Evolutionary conservation across 2,113 vertebrate species (phyloP), one percentile per base, ranked within the genome.

Genomic region (Coreoperca whiteheadi): DNA sequence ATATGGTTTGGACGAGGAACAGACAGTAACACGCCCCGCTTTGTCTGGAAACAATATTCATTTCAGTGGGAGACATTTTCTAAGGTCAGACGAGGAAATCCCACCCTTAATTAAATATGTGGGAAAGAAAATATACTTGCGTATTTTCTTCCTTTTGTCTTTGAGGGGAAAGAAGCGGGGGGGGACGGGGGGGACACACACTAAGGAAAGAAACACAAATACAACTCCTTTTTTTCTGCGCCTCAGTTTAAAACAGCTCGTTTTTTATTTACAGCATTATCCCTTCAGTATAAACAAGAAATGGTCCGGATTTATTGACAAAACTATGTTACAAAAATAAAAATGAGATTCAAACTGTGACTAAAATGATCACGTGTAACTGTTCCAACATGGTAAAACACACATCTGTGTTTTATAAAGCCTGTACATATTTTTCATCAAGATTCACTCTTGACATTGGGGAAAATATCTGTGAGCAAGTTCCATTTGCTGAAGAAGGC

Each of bases 1-100:
- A 81, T 70, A 81, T 4, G 30, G n/a, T 77, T 28, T 88, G 87
- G 83, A 83, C 10, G 16, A 81, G 77, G 86, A 86, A 81, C 82
- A 89, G 83, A 89, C 77, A 85, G 60, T 15, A 75, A 71, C 75
- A 87, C 89, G 39, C 85, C 88, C 85, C 63, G 79, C 87, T 92
- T 90, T 92, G 90, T 91, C 89, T 92, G 84, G 80, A 89, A 91
- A 89, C 85, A 86, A 85, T 84, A 84, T 84, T 85, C 60, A 66
- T 79, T 90, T 81, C 25, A 87, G 79, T 53, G 75, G 83, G 72
- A 86, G 88, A 80, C 51, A 60, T 53, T 87, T 86, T 84, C 78
- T 67, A 14, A 71, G 86, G 79, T 86, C 89, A 73, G 60, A 61
- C 53, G 43, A 89, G 90, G 89, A 93, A 93, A 88, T 91, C 79